Conservation (phyloP, 2,888 invertebrate genomes). For the Branchellion lobata region DNA sequence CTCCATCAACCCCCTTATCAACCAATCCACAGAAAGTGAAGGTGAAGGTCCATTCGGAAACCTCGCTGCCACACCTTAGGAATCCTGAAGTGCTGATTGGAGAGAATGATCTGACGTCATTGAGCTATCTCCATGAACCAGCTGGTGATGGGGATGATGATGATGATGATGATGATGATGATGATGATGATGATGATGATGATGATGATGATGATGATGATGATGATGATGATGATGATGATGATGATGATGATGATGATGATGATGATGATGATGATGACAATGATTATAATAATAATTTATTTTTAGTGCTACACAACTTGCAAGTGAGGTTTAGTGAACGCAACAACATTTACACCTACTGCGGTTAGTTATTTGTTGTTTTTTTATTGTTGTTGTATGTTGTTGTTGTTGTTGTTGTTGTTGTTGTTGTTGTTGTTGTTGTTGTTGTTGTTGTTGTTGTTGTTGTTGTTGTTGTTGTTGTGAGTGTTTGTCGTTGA, state of each 20-base stretch:
- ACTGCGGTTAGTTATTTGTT: slow-evolving; percentile 75
- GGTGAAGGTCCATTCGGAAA: slow-evolving; percentile 58
- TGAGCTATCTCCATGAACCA: slow-evolving; percentile 96
- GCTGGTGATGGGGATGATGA: slow-evolving; percentile 62
- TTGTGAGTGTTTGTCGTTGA: too few species aligned
- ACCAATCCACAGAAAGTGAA: slow-evolving; percentile 53
- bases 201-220: too few species aligned
- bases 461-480: too few species aligned
- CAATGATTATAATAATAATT: neutral
- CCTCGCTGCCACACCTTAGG: slow-evolving; percentile 81
- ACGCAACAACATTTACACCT: slow-evolving; percentile 91
- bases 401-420: too few species aligned
- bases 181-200: neutral
- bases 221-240: too few species aligned
- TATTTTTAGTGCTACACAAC: slow-evolving; percentile 77
- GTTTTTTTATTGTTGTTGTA: too few species aligned
- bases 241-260: too few species aligned
- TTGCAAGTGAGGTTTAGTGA: slow-evolving; percentile 88
- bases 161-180: too few species aligned
- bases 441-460: too few species aligned
- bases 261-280: too few species aligned
- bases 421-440: too few species aligned
- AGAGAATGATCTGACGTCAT: slow-evolving; percentile 91
- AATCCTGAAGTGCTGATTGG: slow-evolving; percentile 95
- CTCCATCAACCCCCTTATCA: neutral